Conservation (phyloP, 2,888 invertebrate species). For the Troides aeacus region DNA sequence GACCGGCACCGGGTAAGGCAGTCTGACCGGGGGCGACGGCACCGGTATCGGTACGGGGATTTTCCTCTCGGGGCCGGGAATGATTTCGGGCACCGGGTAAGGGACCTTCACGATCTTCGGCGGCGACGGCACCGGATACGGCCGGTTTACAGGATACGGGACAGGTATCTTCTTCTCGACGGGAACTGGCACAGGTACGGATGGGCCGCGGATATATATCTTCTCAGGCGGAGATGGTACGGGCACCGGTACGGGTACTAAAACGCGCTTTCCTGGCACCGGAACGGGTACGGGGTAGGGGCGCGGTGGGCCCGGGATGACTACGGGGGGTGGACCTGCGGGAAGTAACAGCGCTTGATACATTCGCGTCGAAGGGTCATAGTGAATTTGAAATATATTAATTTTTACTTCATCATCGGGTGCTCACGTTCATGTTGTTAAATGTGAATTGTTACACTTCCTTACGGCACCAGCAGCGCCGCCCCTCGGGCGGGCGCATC, state of each 20-base stretch:
- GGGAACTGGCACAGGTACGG: slow-evolving; percentile 41
- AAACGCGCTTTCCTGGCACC: slow-evolving; percentile 49
- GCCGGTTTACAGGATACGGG: slow-evolving; percentile 41
- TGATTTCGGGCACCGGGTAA: slow-evolving; percentile 41
- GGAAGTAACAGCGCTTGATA: neutral
- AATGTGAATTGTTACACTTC: too few species aligned
- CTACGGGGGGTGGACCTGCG: slow-evolving; percentile 58
- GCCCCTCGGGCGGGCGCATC: too few species aligned
- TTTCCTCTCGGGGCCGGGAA: slow-evolving; percentile 42
- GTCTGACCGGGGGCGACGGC: slow-evolving; percentile 47
- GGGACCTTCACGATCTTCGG: slow-evolving; percentile 42
- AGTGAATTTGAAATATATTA: too few species aligned
- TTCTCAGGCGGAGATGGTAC: slow-evolving; percentile 52
- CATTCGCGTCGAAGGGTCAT: too few species aligned
- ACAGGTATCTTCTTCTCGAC: slow-evolving; percentile 37
- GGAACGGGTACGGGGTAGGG: slow-evolving; percentile 60
- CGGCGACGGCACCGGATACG: slow-evolving; percentile 53
- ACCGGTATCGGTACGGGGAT: slow-evolving; percentile 47
- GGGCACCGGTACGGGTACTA: slow-evolving; percentile 54
- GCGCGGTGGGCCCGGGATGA: slow-evolving; percentile 62
- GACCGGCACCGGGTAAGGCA: slow-evolving; percentile 52
- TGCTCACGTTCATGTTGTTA: too few species aligned
- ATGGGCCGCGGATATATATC: slow-evolving; percentile 48
- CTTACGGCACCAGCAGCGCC: too few species aligned
- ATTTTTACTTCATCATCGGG: too few species aligned